Evolutionary conservation across 2,113 vertebrate genomes (phyloP).

Genomic region (Pituophis catenifer): DNA sequence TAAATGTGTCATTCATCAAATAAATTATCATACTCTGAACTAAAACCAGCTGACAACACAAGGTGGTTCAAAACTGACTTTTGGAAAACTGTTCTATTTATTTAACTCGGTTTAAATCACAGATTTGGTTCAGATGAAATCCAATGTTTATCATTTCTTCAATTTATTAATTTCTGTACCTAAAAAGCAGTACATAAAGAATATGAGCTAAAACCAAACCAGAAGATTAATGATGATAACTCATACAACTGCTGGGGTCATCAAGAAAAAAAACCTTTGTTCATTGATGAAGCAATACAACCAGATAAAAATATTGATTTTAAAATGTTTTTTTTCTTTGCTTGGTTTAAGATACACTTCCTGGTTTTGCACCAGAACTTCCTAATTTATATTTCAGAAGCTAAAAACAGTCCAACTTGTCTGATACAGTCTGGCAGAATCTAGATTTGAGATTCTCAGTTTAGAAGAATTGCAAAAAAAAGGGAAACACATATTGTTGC

Average conservation of each 20-base stretch:
- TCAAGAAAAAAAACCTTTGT: background rate
- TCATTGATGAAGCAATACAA: background rate
- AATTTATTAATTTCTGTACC: background rate
- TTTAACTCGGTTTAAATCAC: background rate
- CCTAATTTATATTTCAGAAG: background rate
- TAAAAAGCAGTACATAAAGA: background rate
- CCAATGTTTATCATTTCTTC: background rate
- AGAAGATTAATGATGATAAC: background rate
- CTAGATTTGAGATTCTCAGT: background rate
- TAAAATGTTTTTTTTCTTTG: background rate
- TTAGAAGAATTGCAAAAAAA: background rate
- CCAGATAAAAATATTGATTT: background rate
- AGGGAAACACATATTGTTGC: no score
- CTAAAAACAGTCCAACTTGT: background rate
- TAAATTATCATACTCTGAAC: background rate
- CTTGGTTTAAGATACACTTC: background rate
- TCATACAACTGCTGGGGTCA: background rate
- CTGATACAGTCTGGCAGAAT: background rate
- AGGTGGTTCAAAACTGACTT: background rate
- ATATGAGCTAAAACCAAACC: background rate
- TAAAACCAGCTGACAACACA: background rate
- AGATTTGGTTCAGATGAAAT: background rate
- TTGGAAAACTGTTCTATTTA: background rate
- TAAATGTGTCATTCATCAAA: conserved; percentile 13
- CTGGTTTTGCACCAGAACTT: background rate